Evolutionary conservation across 2,888 invertebrate genomes (phyloP).

Genomic region (Noctuana brunneofusca): DNA sequence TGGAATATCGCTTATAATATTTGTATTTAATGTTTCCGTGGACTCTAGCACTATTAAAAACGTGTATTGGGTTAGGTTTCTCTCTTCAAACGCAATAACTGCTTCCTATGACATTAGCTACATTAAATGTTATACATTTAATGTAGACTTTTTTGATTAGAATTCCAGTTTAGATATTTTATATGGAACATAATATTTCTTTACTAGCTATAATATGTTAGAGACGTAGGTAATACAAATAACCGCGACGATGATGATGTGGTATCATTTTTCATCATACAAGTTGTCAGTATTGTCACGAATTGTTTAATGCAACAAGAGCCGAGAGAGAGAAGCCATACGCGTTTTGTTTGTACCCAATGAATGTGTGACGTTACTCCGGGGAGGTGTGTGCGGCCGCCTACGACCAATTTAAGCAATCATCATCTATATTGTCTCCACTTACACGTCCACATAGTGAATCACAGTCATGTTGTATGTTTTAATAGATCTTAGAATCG

Average conservation of each 20-base stretch:
- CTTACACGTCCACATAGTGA: constrained; percentile 50
- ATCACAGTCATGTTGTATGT: constrained; percentile 36
- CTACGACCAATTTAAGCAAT: constrained; percentile 72
- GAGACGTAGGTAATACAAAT: neutral
- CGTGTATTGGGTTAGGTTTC: no score
- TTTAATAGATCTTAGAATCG: neutral
- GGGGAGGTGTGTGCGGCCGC: constrained; percentile 64
- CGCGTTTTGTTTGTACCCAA: constrained; percentile 21
- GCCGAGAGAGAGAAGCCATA: constrained; percentile 30
- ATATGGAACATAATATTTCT: no score
- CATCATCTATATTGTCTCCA: constrained; percentile 67
- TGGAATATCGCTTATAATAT: neutral
- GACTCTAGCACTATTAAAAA: no score
- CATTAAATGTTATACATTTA: no score
- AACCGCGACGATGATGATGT: constrained; percentile 5
- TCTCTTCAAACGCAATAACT: no score
- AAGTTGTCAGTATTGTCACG: constrained; percentile 1
- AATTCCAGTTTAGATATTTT: no score
- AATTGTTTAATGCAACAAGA: constrained; percentile 31
- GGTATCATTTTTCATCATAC: constrained; percentile 28
- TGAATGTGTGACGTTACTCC: constrained; percentile 52
- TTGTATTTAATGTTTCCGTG: no score
- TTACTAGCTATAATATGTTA: neutral
- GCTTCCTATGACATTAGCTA: no score
- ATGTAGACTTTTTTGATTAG: no score